phyloP scores from a whole-genome alignment of 2,797 vertebrate genomes.

The Vespertilio murinus region DNA sequence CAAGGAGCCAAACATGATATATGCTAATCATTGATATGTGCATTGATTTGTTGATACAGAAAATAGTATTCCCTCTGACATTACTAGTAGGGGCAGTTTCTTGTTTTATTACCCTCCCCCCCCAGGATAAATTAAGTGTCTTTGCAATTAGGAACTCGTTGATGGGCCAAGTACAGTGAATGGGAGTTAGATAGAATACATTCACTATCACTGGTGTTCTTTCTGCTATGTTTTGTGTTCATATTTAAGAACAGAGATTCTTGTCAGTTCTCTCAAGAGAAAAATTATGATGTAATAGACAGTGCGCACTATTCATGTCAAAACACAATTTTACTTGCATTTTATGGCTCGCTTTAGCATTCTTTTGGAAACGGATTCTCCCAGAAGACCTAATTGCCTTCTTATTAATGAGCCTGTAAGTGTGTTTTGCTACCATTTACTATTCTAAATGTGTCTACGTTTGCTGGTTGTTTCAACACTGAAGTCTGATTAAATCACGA shows the following conservation, averaged over 20 bases:
- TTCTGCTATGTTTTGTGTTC: conserved; percentile 63
- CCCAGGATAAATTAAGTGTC: conserved; percentile 40
- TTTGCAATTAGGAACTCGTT: conserved; percentile 51
- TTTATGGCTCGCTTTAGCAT: conserved; percentile 71
- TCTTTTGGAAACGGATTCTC: conserved; percentile 76
- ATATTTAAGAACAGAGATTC: conserved; percentile 69
- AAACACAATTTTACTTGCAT: conserved; percentile 75
- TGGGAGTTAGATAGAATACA: conserved; percentile 46
- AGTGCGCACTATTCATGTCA: conserved; percentile 75
- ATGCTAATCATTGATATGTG: conserved; percentile 16
- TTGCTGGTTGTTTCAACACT: conserved; percentile 63
- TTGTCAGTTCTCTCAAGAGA: conserved; percentile 74
- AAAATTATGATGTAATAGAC: conserved; percentile 79
- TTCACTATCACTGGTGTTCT: conserved; percentile 61
- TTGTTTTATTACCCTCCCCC: not conserved
- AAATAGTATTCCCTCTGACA: not conserved
- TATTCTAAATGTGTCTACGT: conserved; percentile 72
- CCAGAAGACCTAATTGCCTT: conserved; percentile 78
- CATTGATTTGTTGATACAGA: not conserved
- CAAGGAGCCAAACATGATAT: not conserved
- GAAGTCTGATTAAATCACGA: conserved; percentile 70
- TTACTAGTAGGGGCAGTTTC: not conserved
- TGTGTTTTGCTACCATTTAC: conserved; percentile 74
- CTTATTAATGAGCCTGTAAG: conserved; percentile 74
- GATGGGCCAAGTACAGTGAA: conserved; percentile 60